Evolutionary conservation across 2,888 invertebrate species (phyloP).

Genomic region (Harmothoe impar): DNA sequence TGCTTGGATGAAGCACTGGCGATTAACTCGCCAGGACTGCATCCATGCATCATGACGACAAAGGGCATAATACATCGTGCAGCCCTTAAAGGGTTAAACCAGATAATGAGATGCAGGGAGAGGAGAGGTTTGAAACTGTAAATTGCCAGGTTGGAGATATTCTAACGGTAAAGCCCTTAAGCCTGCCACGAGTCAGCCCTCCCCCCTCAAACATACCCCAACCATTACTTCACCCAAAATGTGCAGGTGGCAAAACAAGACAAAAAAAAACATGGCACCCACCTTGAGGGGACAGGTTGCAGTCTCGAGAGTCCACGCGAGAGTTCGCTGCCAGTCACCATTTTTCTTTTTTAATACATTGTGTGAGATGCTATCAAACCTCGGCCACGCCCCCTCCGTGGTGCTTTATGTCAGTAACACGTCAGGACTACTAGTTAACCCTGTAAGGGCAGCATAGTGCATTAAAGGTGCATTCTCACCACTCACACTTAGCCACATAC

Average conservation of each 20-base stretch:
- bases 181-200: background rate
- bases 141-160: background rate
- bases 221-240: background rate
- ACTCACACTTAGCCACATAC: no score
- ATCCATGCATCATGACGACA: no score
- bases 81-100: no score
- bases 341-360: background rate
- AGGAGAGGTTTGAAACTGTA: background rate
- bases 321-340: background rate
- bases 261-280: background rate
- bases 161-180: slow-evolving; percentile 36
- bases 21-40: no score
- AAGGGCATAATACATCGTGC: no score
- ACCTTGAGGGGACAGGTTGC: slow-evolving; percentile 11
- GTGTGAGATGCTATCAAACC: background rate
- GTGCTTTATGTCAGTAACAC: no score
- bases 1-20: no score
- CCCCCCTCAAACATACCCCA: background rate
- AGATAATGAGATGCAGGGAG: background rate
- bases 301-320: background rate
- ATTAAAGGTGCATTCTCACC: no score
- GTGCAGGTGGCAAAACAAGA: slow-evolving; percentile 21
- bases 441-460: no score
- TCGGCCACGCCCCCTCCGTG: background rate
- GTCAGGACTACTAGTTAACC: no score